Base-by-base conservation (phyloP, 2,113 vertebrate genomes). In the Chloropsis cyanopogon region DNA sequence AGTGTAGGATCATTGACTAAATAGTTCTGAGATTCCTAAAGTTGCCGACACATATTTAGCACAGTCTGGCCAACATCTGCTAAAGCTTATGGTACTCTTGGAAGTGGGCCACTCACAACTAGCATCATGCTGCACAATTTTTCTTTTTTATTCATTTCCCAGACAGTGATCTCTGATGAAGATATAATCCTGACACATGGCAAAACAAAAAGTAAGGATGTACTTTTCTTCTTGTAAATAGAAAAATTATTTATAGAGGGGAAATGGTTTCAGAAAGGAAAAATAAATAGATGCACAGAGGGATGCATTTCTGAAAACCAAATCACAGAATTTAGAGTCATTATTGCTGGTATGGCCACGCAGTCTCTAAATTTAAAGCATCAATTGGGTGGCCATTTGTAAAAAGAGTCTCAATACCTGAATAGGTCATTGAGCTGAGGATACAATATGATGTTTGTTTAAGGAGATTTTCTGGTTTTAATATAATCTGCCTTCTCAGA, bases 1-100 rank as follows among this genome's bases (percentile, higher is more conserved):
- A 50, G 47, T n/a, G 19, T 42, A 12, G 72, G 28, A 66, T 76
- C 37, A 56, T 26, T 81, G 63, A 83, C n/a, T n/a, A 26, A 81
- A 86, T 65, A 82, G 26, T 85, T 85, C 46, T 46, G 42, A 90
- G 60, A 88, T 82, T 84, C 69, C 70, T 88, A n/a, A 78, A 88
- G 42, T 63, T 92, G 50, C 52, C 22, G 35, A 63, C 56, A 78
- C 49, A 57, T 57, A 88, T 78, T 90, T 88, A 75, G 31, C 37
- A 28, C 79, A 82, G 65, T 61, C 70, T 92, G 69, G 21, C 19
- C 73, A 88, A 87, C 69, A 82, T 57, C 60, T 95, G 82, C 69
- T 92, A 73, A 90, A 92, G 46, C 78, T 93, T 92, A 85, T 75
- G 75, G 60, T 78, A 33, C 31, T 66, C 31, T 66, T 92, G 79